These are phyloP conservation scores for Gavia stellata DNA, from an alignment of 2,113 vertebrate genomes.

Conservation along the genomic window DNA sequence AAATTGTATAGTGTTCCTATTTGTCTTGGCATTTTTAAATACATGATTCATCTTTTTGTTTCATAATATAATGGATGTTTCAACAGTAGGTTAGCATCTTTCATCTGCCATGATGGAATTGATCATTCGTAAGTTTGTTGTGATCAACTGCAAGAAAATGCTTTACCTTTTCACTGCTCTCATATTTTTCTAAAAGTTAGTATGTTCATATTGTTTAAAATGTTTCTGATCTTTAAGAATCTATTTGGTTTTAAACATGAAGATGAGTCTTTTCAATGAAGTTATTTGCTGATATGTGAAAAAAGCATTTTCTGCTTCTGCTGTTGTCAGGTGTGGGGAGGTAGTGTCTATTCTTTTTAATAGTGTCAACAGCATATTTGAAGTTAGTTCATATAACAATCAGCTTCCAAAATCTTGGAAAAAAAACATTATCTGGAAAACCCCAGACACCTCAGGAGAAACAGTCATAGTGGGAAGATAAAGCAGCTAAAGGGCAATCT, in stretches of 20 bases:
- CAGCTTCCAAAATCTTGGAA: neutral
- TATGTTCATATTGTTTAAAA: neutral
- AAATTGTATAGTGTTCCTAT: neutral
- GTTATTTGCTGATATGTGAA: neutral
- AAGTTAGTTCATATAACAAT: neutral
- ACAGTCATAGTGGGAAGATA: neutral
- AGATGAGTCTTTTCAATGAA: neutral
- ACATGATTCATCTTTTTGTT: neutral
- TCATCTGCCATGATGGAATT: neutral
- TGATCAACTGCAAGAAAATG: neutral
- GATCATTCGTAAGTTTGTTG: neutral
- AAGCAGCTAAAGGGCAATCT: neutral
- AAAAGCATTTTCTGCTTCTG: neutral
- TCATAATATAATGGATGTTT: neutral
- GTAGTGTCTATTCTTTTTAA: neutral
- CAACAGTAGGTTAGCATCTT: neutral
- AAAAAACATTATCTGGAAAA: neutral
- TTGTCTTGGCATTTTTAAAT: neutral
- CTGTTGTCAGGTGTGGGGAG: neutral
- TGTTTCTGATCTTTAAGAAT: neutral
- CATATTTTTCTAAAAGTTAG: neutral
- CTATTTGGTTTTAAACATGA: neutral
- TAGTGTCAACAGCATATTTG: neutral
- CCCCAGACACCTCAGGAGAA: neutral
- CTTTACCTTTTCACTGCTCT: neutral